Evolutionary conservation across 2,888 invertebrate genomes (phyloP).

Genomic region (Drosophila buzzatii): DNA sequence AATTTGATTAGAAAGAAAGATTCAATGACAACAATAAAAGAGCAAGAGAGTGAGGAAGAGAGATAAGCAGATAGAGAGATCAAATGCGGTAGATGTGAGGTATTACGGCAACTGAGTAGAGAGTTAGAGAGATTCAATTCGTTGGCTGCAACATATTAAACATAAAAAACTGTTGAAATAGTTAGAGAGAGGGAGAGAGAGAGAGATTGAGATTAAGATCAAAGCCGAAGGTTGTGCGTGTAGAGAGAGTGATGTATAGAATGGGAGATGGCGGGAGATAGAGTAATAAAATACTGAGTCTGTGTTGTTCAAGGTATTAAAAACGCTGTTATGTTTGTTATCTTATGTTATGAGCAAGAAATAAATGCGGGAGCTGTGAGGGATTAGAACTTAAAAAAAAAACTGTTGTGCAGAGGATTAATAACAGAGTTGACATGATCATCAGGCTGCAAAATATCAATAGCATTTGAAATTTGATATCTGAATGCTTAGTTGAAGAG

Average conservation of each 20-base stretch:
- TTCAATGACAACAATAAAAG: neutral
- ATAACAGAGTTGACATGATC: neutral
- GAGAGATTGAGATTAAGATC: neutral
- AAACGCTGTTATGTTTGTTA: neutral
- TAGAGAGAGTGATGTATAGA: too few species aligned
- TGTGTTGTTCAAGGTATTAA: neutral
- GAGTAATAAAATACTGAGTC: neutral
- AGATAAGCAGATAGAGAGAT: neutral
- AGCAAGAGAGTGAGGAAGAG: neutral
- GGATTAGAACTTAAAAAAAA: neutral
- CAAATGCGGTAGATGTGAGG: neutral
- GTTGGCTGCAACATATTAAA: neutral
- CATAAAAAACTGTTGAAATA: too few species aligned
- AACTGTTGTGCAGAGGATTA: neutral
- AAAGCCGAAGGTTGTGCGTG: neutral
- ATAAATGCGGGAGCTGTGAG: neutral
- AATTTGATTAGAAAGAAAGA: constrained; percentile 14
- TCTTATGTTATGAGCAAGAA: neutral
- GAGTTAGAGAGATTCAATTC: neutral
- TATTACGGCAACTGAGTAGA: too few species aligned
- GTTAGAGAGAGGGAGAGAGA: too few species aligned
- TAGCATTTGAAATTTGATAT: neutral
- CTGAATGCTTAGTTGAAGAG: neutral
- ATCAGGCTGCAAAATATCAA: neutral
- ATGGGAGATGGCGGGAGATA: too few species aligned